Percentiles rank a stretch among this genome's conserved stretches.
Evolutionary conservation across 2,113 vertebrate species (phyloP).

Genomic region (Anser cygnoides): DNA sequence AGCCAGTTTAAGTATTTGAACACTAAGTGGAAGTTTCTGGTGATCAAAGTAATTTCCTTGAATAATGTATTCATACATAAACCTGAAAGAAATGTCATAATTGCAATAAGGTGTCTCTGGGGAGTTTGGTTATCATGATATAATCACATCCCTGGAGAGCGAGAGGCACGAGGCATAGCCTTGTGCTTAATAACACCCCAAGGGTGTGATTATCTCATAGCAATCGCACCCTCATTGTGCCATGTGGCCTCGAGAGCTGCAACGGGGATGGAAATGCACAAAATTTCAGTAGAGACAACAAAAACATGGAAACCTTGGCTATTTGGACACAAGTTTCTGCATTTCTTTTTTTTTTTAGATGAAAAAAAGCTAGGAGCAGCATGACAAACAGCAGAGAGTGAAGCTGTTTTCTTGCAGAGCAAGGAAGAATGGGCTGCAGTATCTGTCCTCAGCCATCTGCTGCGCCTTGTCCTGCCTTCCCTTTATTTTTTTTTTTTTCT

Average conservation of each 20-base stretch:
- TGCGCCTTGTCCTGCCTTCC: constrained; percentile 33
- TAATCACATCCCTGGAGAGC: constrained; percentile 63
- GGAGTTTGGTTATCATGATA: constrained; percentile 71
- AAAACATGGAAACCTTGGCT: not conserved
- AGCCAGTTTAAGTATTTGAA: constrained; percentile 72
- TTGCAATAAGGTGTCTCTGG: constrained; percentile 73
- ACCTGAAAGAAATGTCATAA: constrained; percentile 76
- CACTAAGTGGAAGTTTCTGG: constrained; percentile 74
- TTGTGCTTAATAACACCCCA: constrained; percentile 72
- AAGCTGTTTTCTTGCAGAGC: constrained; percentile 50
- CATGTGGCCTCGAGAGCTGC: constrained; percentile 39
- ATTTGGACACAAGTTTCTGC: not conserved
- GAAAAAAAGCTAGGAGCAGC: not conserved
- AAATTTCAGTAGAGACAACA: not conserved
- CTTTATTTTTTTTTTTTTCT: not conserved
- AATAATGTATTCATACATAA: constrained; percentile 75
- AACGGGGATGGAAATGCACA: not conserved
- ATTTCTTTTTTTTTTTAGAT: not conserved
- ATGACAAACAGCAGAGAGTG: constrained; percentile 41
- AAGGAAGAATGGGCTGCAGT: constrained; percentile 51
- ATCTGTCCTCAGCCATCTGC: constrained; percentile 68
- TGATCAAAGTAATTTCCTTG: constrained; percentile 74
- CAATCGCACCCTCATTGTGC: constrained; percentile 65
- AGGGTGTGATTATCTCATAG: constrained; percentile 67
- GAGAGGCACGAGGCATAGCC: constrained; percentile 59